Base-by-base conservation (phyloP, 2,888 invertebrate species). In the Macrosoma leucophasiata region DNA sequence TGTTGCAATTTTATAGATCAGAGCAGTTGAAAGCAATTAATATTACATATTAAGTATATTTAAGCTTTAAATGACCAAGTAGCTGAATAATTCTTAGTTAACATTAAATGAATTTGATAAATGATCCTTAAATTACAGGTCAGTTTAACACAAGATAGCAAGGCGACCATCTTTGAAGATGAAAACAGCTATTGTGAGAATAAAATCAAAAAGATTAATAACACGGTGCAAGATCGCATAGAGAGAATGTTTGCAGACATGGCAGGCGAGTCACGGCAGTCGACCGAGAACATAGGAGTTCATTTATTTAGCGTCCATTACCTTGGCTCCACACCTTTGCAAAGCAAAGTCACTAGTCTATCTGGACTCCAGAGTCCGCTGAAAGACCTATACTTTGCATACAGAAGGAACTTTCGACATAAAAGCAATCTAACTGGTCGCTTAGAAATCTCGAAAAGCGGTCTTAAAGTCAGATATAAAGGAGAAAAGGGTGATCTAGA, bases 221-320 rank as follows among this genome's bases (percentile, higher is more conserved):
- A 93, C 55, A 90, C 90, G 33, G 93, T 95, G 2, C 95, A 95
- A 68, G 94, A 92, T 9, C 89, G 92, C 54, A 95, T 95, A 69
- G 94, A 95, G 64, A 90, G 91, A 53, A 92, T 95, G 89, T 95
- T 95, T 61, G 89, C 88, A 13, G 91, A 91, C 40, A 89, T 92
- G 55, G 89, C 91, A 2, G 87, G 87, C 33, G 84, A 85, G 44
- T 71, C 85, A 26, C 65, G 69, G 40, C 67, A 61, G 21, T 85
- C 88, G 40, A 63, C 71, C 15, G 86, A 85, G 15, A 76, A 67
- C 30, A 87, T 88, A 1, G 85, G 88, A 5, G 77, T 84, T 20
- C 89, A 88, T 49, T 72, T 86, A 25, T 91, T 91, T 53, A 87
- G 88, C 46, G 94, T 95, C 1, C 91, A 92, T 55, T 95, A 95